These are phyloP conservation scores for Drosophila willistoni DNA, from an alignment of 1,140 invertebrate genomes.

Conservation along the genomic window DNA sequence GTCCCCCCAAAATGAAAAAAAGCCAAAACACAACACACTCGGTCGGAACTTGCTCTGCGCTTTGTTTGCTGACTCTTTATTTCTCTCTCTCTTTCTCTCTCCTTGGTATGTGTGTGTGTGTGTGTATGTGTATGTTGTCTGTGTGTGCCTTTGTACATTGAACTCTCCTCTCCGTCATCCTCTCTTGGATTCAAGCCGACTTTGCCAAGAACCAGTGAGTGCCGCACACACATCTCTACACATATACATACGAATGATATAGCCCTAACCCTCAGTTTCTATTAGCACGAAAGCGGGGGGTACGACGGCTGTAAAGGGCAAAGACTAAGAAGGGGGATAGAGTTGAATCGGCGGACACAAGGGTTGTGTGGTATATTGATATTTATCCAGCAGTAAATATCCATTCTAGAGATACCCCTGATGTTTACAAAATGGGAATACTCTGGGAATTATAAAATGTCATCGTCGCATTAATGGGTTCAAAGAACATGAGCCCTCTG, in stretches of 20 bases:
- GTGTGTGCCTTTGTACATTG: slow-evolving; percentile 68
- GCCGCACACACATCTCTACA: background rate
- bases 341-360: background rate
- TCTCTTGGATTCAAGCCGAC: slow-evolving; percentile 11
- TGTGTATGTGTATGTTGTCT: slow-evolving; percentile 10
- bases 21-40: slow-evolving; percentile 56
- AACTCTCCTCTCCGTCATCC: slow-evolving; percentile 44
- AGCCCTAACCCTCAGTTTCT: slow-evolving; percentile 7
- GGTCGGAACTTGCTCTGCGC: slow-evolving; percentile 70
- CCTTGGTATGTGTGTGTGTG: slow-evolving; percentile 5
- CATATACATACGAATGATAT: no score
- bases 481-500: background rate
- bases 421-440: background rate
- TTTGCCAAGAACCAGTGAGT: slow-evolving; percentile 8
- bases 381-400: background rate
- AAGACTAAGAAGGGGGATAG: background rate
- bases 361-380: background rate
- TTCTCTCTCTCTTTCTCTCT: slow-evolving; percentile 15
- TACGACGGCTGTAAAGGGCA: background rate
- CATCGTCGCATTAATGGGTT: background rate
- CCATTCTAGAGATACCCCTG: background rate
- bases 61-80: slow-evolving; percentile 52
- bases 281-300: background rate
- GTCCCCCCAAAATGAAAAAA: slow-evolving; percentile 20
- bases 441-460: background rate